These are phyloP conservation scores for Dinocampus coccinellae DNA, from an alignment of 2,888 invertebrate species.

Conservation along the genomic window DNA sequence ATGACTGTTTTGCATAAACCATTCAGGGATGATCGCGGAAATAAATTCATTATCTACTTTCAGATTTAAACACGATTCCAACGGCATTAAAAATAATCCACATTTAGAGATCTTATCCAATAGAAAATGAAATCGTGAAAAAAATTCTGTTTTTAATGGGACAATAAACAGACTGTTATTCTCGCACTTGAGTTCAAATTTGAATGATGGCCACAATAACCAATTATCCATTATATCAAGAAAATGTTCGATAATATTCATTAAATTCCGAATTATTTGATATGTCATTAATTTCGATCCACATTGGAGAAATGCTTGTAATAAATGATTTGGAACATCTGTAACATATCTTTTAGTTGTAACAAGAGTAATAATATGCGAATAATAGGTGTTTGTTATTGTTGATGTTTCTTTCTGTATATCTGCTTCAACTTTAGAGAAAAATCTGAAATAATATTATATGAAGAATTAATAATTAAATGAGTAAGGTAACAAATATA, in stretches of 20 bases:
- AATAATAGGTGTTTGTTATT: constrained; percentile 53
- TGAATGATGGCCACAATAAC: constrained; percentile 51
- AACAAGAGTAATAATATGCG: constrained; percentile 52
- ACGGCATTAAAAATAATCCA: constrained; percentile 53
- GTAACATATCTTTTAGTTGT: constrained; percentile 53
- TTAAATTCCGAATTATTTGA: constrained; percentile 55
- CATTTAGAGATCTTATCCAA: constrained; percentile 56
- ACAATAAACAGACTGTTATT: constrained; percentile 50
- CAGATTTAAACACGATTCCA: constrained; percentile 60
- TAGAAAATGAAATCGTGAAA: constrained; percentile 51
- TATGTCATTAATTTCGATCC: constrained; percentile 53
- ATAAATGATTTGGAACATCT: constrained; percentile 46
- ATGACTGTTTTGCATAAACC: constrained; percentile 70
- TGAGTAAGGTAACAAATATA: neutral
- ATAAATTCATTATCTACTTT: constrained; percentile 51
- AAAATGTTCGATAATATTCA: constrained; percentile 55
- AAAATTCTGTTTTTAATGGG: constrained; percentile 53
- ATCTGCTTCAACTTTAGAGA: constrained; percentile 50
- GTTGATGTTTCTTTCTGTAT: constrained; percentile 48
- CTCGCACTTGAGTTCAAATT: constrained; percentile 53
- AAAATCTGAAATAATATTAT: constrained; percentile 47
- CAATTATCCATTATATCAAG: constrained; percentile 50
- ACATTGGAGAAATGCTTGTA: constrained; percentile 51
- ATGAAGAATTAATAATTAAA: neutral
- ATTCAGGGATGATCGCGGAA: constrained; percentile 50